Base-by-base conservation (phyloP, 2,113 vertebrate genomes). In the Ageneiosus marmoratus region DNA sequence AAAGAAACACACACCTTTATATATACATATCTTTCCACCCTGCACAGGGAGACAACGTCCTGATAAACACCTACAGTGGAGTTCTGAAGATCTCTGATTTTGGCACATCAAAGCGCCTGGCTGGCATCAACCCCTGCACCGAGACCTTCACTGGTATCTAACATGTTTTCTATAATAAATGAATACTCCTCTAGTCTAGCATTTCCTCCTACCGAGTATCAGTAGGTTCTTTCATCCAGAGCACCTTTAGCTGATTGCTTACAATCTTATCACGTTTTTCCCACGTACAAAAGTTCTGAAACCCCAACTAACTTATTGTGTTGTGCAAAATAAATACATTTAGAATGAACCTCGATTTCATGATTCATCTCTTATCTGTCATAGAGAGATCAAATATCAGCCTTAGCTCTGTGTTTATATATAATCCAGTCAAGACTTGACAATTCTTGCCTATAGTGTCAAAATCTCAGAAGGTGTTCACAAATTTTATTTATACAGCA, bases 71-170 rank as follows among this genome's bases (percentile, higher is more conserved):
- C 0, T 99, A 99, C 88, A 99, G 98, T 46, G 98, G 98, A 22
- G 96, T 99, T 82, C 93, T 99, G 90, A 99, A 99, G 94, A 99
- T 99, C 89, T 99, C 98, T 0, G 98, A 99, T 90, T 99, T 99
- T 80, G 98, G 98, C 79, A 99, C 98, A 24, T 99, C 98, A 24
- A 99, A 99, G 93, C 95, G 98, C 79, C 91, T 99, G 82, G 98
- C 98, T 80, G 98, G 98, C 88, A 98, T 99, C 90, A 99, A 98
- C 89, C 97, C 98, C 32, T 98, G 96, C 91, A 99, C 98, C 20
- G 98, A 99, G 93, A 99, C 98, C 1, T 99, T 99, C 89, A 99
- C 98, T 89, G 98, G 98, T 98, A 85, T 20, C 12, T 6, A n/a
- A 72, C 37, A 44, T 22, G 44, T 73, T 60, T n/a, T 60, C 29